Conservation (phyloP, 2,888 invertebrate species). For the Drosophila percnosoma region DNA sequence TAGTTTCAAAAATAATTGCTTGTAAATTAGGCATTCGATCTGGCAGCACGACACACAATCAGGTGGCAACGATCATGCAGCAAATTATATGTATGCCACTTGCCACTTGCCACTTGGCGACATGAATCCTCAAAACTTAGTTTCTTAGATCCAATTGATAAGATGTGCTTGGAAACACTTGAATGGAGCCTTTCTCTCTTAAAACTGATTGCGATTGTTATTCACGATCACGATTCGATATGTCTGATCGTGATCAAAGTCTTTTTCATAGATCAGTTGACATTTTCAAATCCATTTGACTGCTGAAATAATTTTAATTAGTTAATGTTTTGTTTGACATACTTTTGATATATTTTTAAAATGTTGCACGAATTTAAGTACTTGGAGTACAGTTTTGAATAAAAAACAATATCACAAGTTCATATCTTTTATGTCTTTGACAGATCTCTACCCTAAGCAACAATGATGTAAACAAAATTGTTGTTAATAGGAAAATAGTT, state of each 20-base stretch:
- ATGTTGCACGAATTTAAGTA: neutral
- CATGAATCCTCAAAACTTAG: conserved; percentile 4
- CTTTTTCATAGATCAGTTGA: neutral
- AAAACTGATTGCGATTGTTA: neutral
- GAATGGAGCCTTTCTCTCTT: neutral
- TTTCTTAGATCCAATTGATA: conserved; percentile 9
- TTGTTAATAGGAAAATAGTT: neutral
- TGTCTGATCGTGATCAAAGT: neutral
- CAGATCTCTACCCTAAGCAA: neutral
- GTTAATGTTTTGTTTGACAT: neutral
- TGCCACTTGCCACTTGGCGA: conserved; percentile 12
- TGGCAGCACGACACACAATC: conserved; percentile 41
- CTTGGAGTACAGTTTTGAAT: neutral
- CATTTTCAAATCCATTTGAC: neutral
- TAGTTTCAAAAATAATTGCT: conserved; percentile 77
- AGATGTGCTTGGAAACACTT: neutral
- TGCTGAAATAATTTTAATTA: neutral
- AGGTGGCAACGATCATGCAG: conserved; percentile 32
- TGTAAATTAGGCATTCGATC: conserved; percentile 73
- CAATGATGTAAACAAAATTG: neutral
- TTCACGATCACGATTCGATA: neutral
- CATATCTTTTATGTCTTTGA: neutral
- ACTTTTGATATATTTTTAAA: neutral
- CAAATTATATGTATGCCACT: neutral
- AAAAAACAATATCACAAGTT: neutral